phyloP scores from a whole-genome alignment of 2,888 invertebrate genomes.

The Melanostoma scalare region DNA sequence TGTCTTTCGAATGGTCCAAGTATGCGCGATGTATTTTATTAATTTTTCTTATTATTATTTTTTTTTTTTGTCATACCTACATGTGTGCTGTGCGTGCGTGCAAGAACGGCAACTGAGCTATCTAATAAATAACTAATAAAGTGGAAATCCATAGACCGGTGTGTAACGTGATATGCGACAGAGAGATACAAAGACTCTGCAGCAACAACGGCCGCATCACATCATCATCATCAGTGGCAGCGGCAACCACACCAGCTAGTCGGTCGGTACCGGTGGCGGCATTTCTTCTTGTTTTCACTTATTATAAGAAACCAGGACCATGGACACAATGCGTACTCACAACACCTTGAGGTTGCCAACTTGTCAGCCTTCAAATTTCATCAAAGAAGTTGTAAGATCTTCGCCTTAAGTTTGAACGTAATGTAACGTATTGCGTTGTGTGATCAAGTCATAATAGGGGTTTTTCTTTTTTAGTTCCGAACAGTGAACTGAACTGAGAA shows the following conservation, averaged over 20 bases:
- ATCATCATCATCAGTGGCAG: slow-evolving; percentile 38
- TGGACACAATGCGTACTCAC: slow-evolving; percentile 59
- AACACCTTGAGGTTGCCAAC: slow-evolving; percentile 6
- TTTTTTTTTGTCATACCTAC: too few relatives aligned
- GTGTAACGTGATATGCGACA: slow-evolving; percentile 59
- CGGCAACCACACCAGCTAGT: slow-evolving; percentile 13
- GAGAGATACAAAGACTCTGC: slow-evolving; percentile 49
- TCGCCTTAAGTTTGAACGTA: too few relatives aligned
- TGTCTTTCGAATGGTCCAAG: slow-evolving; percentile 21
- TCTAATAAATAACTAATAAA: slow-evolving; percentile 65
- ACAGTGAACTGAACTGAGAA: too few relatives aligned
- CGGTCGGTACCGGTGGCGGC: slow-evolving; percentile 46
- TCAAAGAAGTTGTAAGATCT: too few relatives aligned
- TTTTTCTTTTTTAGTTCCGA: too few relatives aligned
- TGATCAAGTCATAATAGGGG: too few relatives aligned
- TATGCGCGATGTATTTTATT: background rate
- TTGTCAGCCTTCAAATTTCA: background rate
- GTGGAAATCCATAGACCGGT: slow-evolving; percentile 61
- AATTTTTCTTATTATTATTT: background rate
- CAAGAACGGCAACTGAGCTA: slow-evolving; percentile 61
- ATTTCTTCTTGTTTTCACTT: slow-evolving; percentile 66
- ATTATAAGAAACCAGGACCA: slow-evolving; percentile 18
- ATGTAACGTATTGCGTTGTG: too few relatives aligned
- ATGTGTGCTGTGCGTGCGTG: slow-evolving; percentile 36
- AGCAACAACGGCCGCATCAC: slow-evolving; percentile 49